These are phyloP conservation scores for Andrena marginata DNA, from an alignment of 2,888 invertebrate species.

Conservation along the genomic window DNA sequence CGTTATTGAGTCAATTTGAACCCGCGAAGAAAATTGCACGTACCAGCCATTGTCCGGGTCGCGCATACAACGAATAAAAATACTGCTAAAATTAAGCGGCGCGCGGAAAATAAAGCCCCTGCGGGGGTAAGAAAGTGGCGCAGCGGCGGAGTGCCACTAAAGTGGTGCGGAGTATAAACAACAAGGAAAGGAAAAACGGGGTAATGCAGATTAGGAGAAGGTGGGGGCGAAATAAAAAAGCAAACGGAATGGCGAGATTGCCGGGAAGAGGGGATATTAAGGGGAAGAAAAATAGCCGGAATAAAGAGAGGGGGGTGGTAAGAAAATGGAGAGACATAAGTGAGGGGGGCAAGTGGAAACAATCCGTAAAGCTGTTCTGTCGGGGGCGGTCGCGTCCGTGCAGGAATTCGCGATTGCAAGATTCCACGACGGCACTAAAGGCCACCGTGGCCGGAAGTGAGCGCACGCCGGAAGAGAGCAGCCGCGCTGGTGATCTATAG, in stretches of 20 bases:
- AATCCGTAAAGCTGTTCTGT: constrained; percentile 73
- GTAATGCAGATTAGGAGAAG: constrained; percentile 21
- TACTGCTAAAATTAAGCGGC: too few species aligned
- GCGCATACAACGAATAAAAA: too few species aligned
- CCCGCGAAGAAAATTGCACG: background rate
- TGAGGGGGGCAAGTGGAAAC: constrained; percentile 54
- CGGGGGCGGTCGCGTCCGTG: constrained; percentile 75
- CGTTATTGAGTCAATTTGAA: background rate
- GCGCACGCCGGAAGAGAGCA: constrained; percentile 19
- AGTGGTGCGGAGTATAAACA: constrained; percentile 8
- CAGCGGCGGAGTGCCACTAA: background rate
- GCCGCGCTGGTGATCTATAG: constrained; percentile 43
- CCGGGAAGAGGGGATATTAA: constrained; percentile 10
- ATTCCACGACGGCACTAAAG: constrained; percentile 71
- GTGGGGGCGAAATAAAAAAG: background rate
- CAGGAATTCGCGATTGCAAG: constrained; percentile 82
- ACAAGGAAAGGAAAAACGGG: background rate
- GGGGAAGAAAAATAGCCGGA: constrained; percentile 21
- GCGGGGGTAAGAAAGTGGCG: constrained; percentile 4
- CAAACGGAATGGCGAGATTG: background rate
- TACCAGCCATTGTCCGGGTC: too few species aligned
- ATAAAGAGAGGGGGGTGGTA: background rate
- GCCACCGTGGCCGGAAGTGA: constrained; percentile 32
- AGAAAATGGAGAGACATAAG: background rate
- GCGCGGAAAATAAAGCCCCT: background rate